phyloP scores from a whole-genome alignment of 2,888 invertebrate genomes.

The Halictus quadricinctus region DNA sequence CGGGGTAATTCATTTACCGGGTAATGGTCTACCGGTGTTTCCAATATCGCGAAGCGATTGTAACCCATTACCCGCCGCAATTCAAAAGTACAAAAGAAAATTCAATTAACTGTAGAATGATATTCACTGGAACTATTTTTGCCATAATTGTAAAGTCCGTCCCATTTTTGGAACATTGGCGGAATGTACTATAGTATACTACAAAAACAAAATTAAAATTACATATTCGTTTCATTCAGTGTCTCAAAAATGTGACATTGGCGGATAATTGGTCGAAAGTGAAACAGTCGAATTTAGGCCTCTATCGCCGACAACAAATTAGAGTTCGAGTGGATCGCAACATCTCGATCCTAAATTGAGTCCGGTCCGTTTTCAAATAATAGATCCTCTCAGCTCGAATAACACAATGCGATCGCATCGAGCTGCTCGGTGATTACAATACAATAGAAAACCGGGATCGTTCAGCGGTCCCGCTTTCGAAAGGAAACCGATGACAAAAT shows the following conservation, averaged over 20 bases:
- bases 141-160: no score
- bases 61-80: no score
- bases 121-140: no score
- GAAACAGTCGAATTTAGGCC: neutral
- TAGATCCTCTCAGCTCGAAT: neutral
- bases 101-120: no score
- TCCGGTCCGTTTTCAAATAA: neutral
- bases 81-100: no score
- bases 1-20: neutral
- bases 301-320: neutral
- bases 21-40: neutral
- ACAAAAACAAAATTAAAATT: no score
- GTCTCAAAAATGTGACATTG: no score
- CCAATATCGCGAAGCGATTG: neutral
- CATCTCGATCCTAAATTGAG: neutral
- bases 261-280: no score
- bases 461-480: neutral
- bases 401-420: neutral
- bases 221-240: no score
- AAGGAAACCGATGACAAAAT: neutral
- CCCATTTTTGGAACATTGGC: no score
- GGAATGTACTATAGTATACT: no score
- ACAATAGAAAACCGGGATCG: conserved; percentile 27
- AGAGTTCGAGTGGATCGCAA: neutral
- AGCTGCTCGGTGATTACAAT: conserved; percentile 31